Conservation (phyloP, 2,113 vertebrate genomes). For the Canis aureus region DNA sequence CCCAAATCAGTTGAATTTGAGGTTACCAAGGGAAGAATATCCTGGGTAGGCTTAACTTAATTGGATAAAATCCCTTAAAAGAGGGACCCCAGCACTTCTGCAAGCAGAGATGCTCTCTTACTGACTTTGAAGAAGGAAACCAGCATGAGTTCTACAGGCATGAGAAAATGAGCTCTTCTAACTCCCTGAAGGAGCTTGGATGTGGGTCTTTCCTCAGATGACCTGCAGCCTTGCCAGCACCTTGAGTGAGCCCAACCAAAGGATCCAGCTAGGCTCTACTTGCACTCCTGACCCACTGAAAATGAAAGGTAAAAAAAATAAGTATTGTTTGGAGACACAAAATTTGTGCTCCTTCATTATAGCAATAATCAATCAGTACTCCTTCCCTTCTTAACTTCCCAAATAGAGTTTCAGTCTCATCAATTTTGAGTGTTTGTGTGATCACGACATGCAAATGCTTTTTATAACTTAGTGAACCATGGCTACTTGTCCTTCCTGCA, state of each 20-base stretch:
- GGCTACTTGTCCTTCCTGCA: neutral
- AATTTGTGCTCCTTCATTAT: neutral
- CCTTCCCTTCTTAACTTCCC: neutral
- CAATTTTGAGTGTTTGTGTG: neutral
- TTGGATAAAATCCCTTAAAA: neutral
- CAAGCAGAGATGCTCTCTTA: neutral
- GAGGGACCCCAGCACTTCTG: neutral
- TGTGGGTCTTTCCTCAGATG: neutral
- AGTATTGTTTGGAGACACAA: neutral
- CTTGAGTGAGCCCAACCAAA: neutral
- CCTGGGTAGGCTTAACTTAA: neutral
- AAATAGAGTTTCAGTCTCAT: neutral
- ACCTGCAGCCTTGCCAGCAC: accelerated
- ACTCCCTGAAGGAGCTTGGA: neutral
- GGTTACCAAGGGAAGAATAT: neutral
- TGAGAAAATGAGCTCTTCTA: neutral
- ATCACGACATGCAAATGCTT: neutral
- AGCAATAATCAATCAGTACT: neutral
- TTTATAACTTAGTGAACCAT: neutral
- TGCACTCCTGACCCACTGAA: neutral
- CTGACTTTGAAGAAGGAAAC: neutral
- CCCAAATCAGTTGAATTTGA: neutral
- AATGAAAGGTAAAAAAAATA: neutral
- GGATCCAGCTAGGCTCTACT: neutral
- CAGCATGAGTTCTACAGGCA: neutral